Evolutionary conservation across 1,140 invertebrate genomes (phyloP).

Genomic region (Caenorhabditis latens): DNA sequence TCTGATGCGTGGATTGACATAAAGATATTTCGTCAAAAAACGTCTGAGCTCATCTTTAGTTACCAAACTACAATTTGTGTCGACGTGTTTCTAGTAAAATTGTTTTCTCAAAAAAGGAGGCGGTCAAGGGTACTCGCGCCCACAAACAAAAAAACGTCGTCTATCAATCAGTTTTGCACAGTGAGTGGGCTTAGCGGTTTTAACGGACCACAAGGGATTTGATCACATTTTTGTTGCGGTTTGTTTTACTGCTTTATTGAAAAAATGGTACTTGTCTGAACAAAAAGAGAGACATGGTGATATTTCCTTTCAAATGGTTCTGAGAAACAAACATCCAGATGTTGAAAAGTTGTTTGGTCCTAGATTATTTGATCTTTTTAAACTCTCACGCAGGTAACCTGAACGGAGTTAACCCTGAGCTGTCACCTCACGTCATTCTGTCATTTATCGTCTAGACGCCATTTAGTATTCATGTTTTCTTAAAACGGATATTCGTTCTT

Average conservation of each 20-base stretch:
- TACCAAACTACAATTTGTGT: conserved; percentile 19
- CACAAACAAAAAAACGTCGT: conserved; percentile 24
- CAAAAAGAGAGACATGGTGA: neutral
- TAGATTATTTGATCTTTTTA: neutral
- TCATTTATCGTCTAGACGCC: conserved; percentile 2
- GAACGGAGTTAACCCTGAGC: neutral
- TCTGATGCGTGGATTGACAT: neutral
- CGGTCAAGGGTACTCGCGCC: conserved; percentile 30
- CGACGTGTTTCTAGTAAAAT: conserved; percentile 11
- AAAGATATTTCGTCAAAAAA: conserved; percentile 24
- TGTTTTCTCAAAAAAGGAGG: conserved; percentile 19
- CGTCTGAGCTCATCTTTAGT: neutral
- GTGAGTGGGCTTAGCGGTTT: neutral
- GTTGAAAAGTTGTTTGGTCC: neutral
- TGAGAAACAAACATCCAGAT: neutral
- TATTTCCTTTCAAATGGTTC: no score
- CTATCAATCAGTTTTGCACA: conserved; percentile 48
- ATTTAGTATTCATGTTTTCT: conserved; percentile 23
- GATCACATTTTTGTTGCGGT: conserved; percentile 5
- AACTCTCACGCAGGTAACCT: neutral
- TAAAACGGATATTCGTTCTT: neutral
- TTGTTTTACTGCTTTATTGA: neutral
- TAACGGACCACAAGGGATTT: conserved; percentile 50
- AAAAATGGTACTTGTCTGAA: neutral
- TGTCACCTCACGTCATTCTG: neutral